Evolutionary conservation across 2,113 vertebrate genomes (phyloP).

Genomic region (Ascaphus truei): DNA sequence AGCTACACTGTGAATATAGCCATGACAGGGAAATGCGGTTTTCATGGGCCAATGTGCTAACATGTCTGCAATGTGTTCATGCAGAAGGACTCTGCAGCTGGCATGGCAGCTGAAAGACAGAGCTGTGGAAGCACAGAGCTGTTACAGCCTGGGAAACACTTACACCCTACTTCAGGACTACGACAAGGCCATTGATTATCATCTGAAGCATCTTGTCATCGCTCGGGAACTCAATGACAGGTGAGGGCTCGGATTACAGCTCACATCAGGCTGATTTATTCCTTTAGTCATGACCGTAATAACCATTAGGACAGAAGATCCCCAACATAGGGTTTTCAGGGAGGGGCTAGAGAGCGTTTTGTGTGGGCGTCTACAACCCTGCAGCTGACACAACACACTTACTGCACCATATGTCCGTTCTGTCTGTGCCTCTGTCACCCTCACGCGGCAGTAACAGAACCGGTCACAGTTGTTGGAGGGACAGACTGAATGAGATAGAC

Average conservation of each 20-base stretch:
- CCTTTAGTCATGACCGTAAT: neutral
- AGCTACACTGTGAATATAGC: no score
- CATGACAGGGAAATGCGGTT: neutral
- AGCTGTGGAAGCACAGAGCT: conserved; percentile 92
- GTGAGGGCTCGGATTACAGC: conserved; percentile 50
- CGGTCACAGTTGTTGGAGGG: no score
- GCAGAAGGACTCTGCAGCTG: conserved; percentile 83
- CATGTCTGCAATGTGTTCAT: conserved; percentile 20
- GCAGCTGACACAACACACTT: neutral
- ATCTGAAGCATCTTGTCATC: conserved; percentile 90
- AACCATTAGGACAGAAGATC: no score
- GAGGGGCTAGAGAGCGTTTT: neutral
- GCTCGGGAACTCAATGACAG: conserved; percentile 89
- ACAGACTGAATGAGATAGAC: no score
- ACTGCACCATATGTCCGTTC: no score
- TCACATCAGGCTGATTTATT: no score
- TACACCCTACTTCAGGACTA: conserved; percentile 94
- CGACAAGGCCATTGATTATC: conserved; percentile 90
- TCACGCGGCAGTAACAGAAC: no score
- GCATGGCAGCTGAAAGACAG: conserved; percentile 87
- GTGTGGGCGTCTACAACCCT: neutral
- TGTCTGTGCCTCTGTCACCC: no score
- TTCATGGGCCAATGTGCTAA: neutral
- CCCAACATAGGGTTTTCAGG: no score
- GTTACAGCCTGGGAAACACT: conserved; percentile 94